phyloP scores from a whole-genome alignment of 2,888 invertebrate species.

The Trissolcus brochymenae region DNA sequence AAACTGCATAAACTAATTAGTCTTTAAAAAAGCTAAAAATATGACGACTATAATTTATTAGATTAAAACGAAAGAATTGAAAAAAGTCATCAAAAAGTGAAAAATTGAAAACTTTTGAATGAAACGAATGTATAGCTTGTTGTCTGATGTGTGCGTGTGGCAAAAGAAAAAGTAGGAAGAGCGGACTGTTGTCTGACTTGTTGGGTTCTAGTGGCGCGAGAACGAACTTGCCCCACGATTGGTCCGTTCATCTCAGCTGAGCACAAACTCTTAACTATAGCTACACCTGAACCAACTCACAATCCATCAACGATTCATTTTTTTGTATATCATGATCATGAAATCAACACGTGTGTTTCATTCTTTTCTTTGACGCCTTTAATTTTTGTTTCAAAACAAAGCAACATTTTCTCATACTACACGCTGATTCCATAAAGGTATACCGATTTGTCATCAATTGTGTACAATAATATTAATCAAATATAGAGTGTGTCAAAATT shows the following conservation, averaged over 20 bases:
- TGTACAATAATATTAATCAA: too few species aligned
- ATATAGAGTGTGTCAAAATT: too few species aligned
- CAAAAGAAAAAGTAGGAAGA: constrained; percentile 37
- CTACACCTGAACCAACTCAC: constrained; percentile 24
- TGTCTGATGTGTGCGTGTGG: constrained; percentile 29
- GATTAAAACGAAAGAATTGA: background rate
- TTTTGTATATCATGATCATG: too few species aligned
- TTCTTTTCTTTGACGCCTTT: too few species aligned
- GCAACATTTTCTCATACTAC: too few species aligned
- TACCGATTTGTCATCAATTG: too few species aligned
- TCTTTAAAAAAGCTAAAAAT: too few species aligned
- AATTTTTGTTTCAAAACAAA: too few species aligned
- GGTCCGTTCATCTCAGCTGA: constrained; percentile 71
- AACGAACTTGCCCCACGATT: constrained; percentile 65
- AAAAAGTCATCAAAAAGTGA: background rate
- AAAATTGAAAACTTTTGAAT: background rate
- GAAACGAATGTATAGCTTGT: background rate
- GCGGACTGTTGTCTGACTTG: constrained; percentile 62
- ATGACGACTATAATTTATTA: background rate
- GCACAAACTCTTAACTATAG: constrained; percentile 37
- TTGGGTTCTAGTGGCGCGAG: constrained; percentile 72
- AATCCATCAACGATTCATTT: constrained; percentile 2
- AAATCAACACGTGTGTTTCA: too few species aligned
- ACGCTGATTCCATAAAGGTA: too few species aligned
- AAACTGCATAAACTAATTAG: background rate